A percentile compares a stretch with the other conserved stretches of the same genome.
These are phyloP conservation scores for Dasypus novemcinctus DNA, from an alignment of 2,113 vertebrate species.

Conservation along the genomic window DNA sequence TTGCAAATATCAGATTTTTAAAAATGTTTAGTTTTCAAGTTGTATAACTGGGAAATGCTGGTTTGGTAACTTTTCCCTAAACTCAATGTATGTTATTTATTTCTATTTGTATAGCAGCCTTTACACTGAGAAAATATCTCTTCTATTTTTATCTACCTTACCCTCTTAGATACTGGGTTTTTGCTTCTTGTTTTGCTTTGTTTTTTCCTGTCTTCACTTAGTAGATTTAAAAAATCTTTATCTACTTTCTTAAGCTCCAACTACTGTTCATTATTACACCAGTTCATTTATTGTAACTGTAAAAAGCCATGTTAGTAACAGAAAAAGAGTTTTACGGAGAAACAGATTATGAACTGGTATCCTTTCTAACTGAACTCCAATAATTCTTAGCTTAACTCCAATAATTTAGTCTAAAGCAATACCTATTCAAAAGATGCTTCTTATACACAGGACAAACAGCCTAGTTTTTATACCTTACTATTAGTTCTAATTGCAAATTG, in stretches of 20 bases:
- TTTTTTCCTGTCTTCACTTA: background rate
- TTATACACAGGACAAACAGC: background rate
- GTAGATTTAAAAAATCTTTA: conserved; percentile 10
- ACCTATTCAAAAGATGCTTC: background rate
- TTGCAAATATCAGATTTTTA: background rate
- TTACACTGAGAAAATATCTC: background rate
- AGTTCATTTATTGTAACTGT: background rate
- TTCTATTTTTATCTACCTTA: background rate
- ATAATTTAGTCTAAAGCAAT: background rate
- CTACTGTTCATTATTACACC: background rate
- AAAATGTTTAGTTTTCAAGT: conserved; percentile 33
- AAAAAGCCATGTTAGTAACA: background rate
- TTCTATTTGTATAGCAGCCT: background rate
- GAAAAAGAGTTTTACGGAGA: conserved; percentile 31
- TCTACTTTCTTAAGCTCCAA: background rate
- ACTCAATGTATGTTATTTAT: no score
- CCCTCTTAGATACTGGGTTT: background rate
- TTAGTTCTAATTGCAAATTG: background rate
- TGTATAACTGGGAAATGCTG: conserved; percentile 26
- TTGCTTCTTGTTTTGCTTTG: no score
- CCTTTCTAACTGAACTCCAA: no score
- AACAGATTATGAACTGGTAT: background rate
- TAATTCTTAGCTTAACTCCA: background rate
- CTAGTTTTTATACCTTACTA: conserved; percentile 29
- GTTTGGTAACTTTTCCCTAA: conserved; percentile 33